A percentile compares a stretch with the other conserved stretches of the same genome.
Conservation (phyloP, 92 coral and sea anemone species). For the Plumapathes pennacea region DNA sequence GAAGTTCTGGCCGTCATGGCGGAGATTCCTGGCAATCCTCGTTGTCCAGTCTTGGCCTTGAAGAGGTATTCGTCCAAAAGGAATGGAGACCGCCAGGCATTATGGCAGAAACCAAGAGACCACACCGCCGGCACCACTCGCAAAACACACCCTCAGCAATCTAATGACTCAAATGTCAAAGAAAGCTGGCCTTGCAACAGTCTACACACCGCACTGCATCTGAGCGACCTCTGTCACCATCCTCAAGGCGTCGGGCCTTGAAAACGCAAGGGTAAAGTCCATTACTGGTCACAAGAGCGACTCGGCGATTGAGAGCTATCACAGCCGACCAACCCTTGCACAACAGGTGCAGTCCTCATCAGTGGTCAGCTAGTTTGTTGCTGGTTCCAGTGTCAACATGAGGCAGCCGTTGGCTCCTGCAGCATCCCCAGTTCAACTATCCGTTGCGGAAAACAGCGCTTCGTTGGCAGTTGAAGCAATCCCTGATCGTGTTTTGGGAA, state of each 20-base stretch:
- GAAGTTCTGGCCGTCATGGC: conserved; percentile 8
- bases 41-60: conserved; percentile 2
- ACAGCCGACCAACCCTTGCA: conserved; percentile 10
- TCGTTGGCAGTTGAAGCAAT: no score
- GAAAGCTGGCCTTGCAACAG: conserved; percentile 23
- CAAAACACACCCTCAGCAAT: conserved; percentile 14
- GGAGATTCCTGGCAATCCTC: conserved; percentile 5
- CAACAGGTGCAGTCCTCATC: conserved; percentile 25
- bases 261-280: conserved; percentile 19
- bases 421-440: no score
- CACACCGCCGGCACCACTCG: no score
- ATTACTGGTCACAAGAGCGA: conserved; percentile 42
- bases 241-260: conserved; percentile 22
- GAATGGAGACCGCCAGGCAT: no score
- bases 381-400: no score
- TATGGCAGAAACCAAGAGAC: conserved; percentile 6
- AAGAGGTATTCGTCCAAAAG: no score
- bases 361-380: conserved; percentile 4
- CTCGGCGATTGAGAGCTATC: conserved; percentile 8
- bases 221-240: conserved; percentile 32
- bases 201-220: conserved; percentile 38
- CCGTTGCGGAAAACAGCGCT: no score
- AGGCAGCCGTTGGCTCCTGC: no score
- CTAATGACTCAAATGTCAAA: conserved; percentile 15
- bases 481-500: no score